Percentiles rank a stretch among this genome's conserved stretches.
Evolutionary conservation across 2,888 invertebrate genomes (phyloP).

Genomic region (Spilarctia lutea): DNA sequence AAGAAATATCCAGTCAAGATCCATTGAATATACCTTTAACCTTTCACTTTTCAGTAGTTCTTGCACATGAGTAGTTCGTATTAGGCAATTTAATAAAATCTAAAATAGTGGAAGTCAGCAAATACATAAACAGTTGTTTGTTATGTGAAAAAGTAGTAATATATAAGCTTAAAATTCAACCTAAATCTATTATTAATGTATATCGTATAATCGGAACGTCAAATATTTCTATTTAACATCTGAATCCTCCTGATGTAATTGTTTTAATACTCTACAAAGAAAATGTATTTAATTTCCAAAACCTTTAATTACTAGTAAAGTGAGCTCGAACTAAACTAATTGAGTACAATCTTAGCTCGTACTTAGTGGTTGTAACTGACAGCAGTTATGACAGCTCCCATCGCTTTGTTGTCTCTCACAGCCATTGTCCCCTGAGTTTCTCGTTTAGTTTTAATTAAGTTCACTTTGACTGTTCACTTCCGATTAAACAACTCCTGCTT

Average conservation of each 20-base stretch:
- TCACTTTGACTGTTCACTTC: slow-evolving; percentile 72
- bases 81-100: neutral
- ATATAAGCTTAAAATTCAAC: too few relatives aligned
- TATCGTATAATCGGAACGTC: too few relatives aligned
- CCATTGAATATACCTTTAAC: neutral
- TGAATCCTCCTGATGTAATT: neutral
- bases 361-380: slow-evolving; percentile 69
- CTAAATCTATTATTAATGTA: too few relatives aligned
- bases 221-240: neutral
- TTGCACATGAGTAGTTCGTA: neutral
- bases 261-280: slow-evolving; percentile 4
- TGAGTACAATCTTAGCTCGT: slow-evolving; percentile 66
- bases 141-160: neutral
- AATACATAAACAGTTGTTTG: neutral
- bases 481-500: slow-evolving; percentile 60
- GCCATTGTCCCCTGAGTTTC: slow-evolving; percentile 67
- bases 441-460: slow-evolving; percentile 81
- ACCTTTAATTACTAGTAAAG: slow-evolving; percentile 16
- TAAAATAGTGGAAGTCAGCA: neutral
- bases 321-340: slow-evolving; percentile 53
- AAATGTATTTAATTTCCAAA: slow-evolving; percentile 25
- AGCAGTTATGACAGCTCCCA: slow-evolving; percentile 70
- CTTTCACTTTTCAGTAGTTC: neutral
- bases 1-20: neutral
- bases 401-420: slow-evolving; percentile 72